phyloP scores from a whole-genome alignment of 2,797 vertebrate species.

The Lagodon rhomboides region DNA sequence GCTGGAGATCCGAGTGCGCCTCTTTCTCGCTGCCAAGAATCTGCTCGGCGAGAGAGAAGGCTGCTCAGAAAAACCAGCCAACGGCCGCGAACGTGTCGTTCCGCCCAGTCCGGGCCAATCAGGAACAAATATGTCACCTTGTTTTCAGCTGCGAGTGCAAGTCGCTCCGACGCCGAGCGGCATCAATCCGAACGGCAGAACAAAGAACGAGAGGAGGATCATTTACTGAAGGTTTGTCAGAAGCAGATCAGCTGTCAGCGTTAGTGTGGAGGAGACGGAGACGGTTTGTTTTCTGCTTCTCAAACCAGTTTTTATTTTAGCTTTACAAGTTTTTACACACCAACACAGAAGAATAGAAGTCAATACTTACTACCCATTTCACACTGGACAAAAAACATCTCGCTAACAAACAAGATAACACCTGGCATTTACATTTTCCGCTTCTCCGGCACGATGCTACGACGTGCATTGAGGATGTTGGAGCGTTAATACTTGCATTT shows the following conservation, averaged over 20 bases:
- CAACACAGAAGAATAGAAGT: too few species aligned
- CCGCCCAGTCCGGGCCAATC: constrained; percentile 43
- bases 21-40: constrained; percentile 50
- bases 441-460: too few species aligned
- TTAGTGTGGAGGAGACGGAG: background rate
- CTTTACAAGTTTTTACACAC: background rate
- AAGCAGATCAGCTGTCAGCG: background rate
- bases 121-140: constrained; percentile 57
- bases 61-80: constrained; percentile 39
- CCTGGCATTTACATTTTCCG: too few species aligned
- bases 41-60: constrained; percentile 30
- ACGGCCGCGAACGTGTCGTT: constrained; percentile 34
- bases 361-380: too few species aligned
- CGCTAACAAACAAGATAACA: too few species aligned
- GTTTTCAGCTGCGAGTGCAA: constrained; percentile 12
- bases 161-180: background rate
- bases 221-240: constrained; percentile 9
- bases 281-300: background rate
- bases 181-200: background rate
- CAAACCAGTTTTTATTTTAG: background rate
- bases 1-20: constrained; percentile 23
- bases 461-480: too few species aligned
- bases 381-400: too few species aligned
- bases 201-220: background rate
- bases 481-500: too few species aligned